These are phyloP conservation scores for Pedetes capensis DNA, from an alignment of 2,113 vertebrate genomes.

Conservation along the genomic window DNA sequence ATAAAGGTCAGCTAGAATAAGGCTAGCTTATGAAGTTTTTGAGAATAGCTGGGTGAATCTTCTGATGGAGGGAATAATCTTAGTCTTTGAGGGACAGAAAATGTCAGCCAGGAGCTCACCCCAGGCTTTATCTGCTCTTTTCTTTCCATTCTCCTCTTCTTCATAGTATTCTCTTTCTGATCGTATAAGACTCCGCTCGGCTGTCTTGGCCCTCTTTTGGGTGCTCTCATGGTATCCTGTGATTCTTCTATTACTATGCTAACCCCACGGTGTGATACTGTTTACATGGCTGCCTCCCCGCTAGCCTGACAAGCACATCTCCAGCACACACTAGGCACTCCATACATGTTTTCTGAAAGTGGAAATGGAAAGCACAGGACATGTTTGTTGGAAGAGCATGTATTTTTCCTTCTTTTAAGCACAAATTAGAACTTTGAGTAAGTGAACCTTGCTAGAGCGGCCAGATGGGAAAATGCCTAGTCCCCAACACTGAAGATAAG, in stretches of 20 bases:
- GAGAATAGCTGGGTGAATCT: background rate
- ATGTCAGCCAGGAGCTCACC: background rate
- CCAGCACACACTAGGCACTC: background rate
- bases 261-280: no score
- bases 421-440: background rate
- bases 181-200: background rate
- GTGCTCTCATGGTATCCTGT: background rate
- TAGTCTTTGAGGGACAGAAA: background rate
- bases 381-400: background rate
- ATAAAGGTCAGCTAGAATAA: background rate
- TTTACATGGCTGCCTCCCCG: background rate
- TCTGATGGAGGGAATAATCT: background rate
- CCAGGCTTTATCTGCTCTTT: background rate
- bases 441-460: background rate
- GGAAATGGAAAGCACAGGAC: background rate
- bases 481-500: background rate
- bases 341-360: background rate
- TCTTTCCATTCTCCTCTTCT: background rate
- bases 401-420: background rate
- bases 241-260: background rate
- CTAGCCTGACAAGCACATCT: background rate
- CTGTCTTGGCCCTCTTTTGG: background rate
- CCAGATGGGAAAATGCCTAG: background rate
- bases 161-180: background rate
- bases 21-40: background rate